Percentiles rank a stretch among this genome's conserved stretches.
Evolutionary conservation across 2,888 invertebrate species (phyloP).

Genomic region (Drosophila mimetica): DNA sequence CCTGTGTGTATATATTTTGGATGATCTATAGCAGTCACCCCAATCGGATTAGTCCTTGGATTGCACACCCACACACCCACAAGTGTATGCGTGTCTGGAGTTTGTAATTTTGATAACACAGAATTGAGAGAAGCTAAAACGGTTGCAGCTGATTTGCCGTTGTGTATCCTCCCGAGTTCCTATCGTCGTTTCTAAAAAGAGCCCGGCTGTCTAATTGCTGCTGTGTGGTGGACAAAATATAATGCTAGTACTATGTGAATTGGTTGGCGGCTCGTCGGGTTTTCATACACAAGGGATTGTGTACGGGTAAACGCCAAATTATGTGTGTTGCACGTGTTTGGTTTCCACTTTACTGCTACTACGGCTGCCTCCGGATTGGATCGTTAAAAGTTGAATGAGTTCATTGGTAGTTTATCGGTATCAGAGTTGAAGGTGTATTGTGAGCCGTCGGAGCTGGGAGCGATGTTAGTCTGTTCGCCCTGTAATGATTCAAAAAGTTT

Average conservation of each 20-base stretch:
- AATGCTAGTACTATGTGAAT: conserved; percentile 55
- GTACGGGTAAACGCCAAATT: conserved; percentile 40
- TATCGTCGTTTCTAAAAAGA: conserved; percentile 31
- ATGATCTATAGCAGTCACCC: conserved; percentile 25
- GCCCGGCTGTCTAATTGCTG: conserved; percentile 50
- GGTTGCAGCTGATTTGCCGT: conserved; percentile 39
- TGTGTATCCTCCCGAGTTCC: conserved; percentile 16
- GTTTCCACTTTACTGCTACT: conserved; percentile 26
- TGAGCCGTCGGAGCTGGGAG: conserved; percentile 90
- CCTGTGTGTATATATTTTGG: conserved; percentile 40
- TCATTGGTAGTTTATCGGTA: conserved; percentile 84
- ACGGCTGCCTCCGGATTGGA: conserved; percentile 45
- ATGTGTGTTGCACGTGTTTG: conserved; percentile 31
- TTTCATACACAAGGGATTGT: conserved; percentile 48
- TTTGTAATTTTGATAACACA: conserved; percentile 50
- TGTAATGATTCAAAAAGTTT: conserved; percentile 32
- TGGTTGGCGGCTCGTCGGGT: conserved; percentile 36
- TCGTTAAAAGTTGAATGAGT: conserved; percentile 82
- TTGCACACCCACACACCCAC: conserved; percentile 36
- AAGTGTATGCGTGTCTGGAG: conserved; percentile 40
- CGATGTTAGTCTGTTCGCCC: conserved; percentile 85
- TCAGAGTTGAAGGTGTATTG: conserved; percentile 95
- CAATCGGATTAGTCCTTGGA: conserved; percentile 28
- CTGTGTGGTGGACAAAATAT: conserved; percentile 57
- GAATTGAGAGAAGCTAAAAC: conserved; percentile 48